Base-by-base conservation (phyloP, 2,888 invertebrate genomes). In the Pyrrhosoma nymphula region DNA sequence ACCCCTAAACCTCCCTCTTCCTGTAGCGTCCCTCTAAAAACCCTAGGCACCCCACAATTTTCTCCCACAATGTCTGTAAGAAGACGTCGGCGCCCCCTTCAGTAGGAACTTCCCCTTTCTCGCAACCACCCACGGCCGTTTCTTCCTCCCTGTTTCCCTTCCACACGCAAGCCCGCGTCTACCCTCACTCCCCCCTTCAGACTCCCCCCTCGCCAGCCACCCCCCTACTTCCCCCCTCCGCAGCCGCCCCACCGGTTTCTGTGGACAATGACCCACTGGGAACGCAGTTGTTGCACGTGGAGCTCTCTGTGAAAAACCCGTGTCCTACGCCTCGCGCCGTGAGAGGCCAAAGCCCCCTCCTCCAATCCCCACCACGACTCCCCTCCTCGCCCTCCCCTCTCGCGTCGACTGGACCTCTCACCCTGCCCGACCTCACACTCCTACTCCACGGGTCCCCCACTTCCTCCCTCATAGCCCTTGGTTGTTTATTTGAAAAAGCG, bases 221-320 rank as follows among this genome's bases (percentile, higher is more conserved):
- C n/a, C 55, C 47, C 0, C 55, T 55, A 10, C 55, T 56, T n/a
- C 90, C 30, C n/a, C 30, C 39, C 47, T 23, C 12, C 47, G 8
- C 89, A 26, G 55, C n/a, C 90, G 30, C 90, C 12, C 35, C 91
- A 35, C 91, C 91, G 60, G 35, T 60, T 91, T 91, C 60, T 35
- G 89, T 91, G 91, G 91, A 91, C 91, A 91, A 91, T 91, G 91
- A 91, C 91, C 91, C 39, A 91, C 91, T 89, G 89, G 89, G 89
- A 89, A 89, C 89, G 89, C 56, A 89, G 89, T 89, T 91, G 91
- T 89, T 91, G 91, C 91, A 91, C 91, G 91, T 91, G 91, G 91
- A 91, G 91, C 39, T 14, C 35, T 39, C 35, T 35, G 30, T 14
- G 16, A 35, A 60, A 90, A 90, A 90, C 91, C 91, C 56, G 35